Conservation (phyloP, 2,797 vertebrate genomes). For the Aulostomus chinensis region DNA sequence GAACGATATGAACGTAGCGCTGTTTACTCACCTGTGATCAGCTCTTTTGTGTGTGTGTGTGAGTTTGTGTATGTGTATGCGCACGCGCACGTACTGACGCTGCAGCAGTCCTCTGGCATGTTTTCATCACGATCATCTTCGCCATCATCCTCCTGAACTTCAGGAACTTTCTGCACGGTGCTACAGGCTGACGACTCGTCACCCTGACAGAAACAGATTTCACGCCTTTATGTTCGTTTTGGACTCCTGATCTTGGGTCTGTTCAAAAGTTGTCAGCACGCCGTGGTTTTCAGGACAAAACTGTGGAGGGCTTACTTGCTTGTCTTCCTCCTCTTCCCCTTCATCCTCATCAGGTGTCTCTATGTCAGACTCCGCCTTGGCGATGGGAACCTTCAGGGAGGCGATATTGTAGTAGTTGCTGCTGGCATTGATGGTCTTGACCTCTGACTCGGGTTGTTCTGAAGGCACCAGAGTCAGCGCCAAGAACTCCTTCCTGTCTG, state of each 20-base stretch:
- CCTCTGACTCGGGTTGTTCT: neutral
- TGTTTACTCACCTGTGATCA: neutral
- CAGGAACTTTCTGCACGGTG: slow-evolving; percentile 84
- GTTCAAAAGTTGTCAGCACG: no score
- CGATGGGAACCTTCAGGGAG: slow-evolving; percentile 58
- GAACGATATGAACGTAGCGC: neutral
- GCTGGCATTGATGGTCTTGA: neutral
- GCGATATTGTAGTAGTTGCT: slow-evolving; percentile 47
- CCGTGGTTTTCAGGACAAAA: no score
- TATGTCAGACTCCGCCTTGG: slow-evolving; percentile 45
- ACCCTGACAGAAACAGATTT: slow-evolving; percentile 19
- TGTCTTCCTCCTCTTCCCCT: neutral
- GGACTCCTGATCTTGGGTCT: no score
- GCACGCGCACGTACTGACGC: slow-evolving; percentile 42
- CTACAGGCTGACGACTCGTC: slow-evolving; percentile 78
- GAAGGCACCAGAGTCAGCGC: slow-evolving; percentile 32
- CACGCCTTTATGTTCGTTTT: neutral
- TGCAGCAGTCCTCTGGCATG: slow-evolving; percentile 86
- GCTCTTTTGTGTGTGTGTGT: neutral
- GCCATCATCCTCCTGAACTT: slow-evolving; percentile 60
- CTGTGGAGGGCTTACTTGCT: slow-evolving; percentile 25
- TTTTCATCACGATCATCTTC: slow-evolving; percentile 79
- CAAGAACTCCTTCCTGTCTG: slow-evolving; percentile 39
- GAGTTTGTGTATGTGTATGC: neutral
- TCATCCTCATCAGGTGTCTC: slow-evolving; percentile 27